These are phyloP conservation scores for Lasioglossum figueresi DNA, from an alignment of 2,888 invertebrate species.

Conservation along the genomic window DNA sequence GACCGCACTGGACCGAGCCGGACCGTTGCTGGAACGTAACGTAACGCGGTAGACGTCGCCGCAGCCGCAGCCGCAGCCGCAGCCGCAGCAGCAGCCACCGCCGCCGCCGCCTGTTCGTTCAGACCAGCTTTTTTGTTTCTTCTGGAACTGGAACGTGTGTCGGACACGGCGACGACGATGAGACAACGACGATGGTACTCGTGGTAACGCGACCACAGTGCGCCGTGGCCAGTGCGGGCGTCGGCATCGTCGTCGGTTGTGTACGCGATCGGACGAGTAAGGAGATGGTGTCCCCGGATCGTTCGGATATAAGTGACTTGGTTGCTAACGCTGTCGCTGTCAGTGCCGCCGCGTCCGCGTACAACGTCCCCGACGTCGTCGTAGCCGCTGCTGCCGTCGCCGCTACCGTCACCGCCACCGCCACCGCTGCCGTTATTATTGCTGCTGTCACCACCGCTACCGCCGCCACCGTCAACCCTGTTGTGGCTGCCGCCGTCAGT, in stretches of 20 bases:
- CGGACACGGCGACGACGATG: constrained; percentile 66
- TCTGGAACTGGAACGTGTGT: constrained; percentile 35
- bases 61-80: not conserved
- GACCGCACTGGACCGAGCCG: constrained; percentile 42
- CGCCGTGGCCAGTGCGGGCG: constrained; percentile 69
- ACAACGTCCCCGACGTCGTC: constrained; percentile 36
- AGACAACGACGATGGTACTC: constrained; percentile 72
- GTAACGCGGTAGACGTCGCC: not conserved
- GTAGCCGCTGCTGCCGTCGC: constrained; percentile 25
- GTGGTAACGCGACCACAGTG: constrained; percentile 71
- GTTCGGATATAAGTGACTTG: constrained; percentile 63
- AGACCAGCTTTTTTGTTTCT: not conserved
- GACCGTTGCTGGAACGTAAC: constrained; percentile 11
- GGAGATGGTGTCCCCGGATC: constrained; percentile 74
- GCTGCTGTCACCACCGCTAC: constrained; percentile 11
- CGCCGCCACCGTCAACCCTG: constrained; percentile 34
- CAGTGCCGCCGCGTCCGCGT: constrained; percentile 63
- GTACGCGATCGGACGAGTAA: constrained; percentile 71
- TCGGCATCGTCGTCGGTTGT: constrained; percentile 70
- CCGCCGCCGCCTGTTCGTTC: not conserved
- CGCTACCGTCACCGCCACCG: constrained; percentile 23
- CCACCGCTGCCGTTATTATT: constrained; percentile 35
- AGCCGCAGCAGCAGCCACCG: not conserved
- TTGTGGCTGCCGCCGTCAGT: constrained; percentile 35
- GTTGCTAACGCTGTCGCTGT: constrained; percentile 44